Evolutionary conservation across 1,140 invertebrate genomes (phyloP), one percentile per base, ranked within the genome.

Genomic region (Tetramorium parvispinum): DNA sequence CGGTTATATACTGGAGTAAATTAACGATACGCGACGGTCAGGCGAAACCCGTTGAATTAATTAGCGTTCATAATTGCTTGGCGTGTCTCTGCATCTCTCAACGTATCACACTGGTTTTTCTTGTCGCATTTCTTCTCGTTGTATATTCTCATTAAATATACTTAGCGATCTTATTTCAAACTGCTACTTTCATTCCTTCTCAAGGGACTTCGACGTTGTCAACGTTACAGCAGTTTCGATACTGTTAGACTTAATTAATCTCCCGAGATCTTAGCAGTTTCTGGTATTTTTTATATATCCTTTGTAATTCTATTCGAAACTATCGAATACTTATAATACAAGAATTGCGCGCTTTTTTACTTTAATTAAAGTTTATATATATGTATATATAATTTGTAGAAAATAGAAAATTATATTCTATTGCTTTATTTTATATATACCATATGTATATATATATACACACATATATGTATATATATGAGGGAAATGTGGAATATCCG

Each of bases 41-140:
- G 83, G 87, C 63, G 85, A 87, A 93, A 92, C 88, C 91, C 86
- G 71, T 87, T 75, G 87, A 93, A 92, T 93, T 93, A 93, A 93
- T 94, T 93, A 91, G 89, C 49, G 68, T 32, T 78, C 75, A 87
- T 92, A 93, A 11, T 18, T 43, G 61, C 70, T 46, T 49, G 53
- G 11, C 37, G 49, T 61, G 43, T n/a, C 13, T 55, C 40, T 18
- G n/a, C 11, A 18, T 43, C n/a, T 46, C 32, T 59, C 63, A 63
- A 88, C 37, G 55, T 43, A 59, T 76, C 57, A 40, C 51, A 49
- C 65, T 66, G 49, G 49, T 13, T 18, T 81, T 82, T 82, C 46
- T 27, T 49, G 46, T 24, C 24, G 46, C 55, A 10, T 81, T 85
- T 85, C 61, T 85, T 59, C 40, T 73, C 61, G 18, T 49, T 83